These are phyloP conservation scores for Tachystola acroxantha DNA, from an alignment of 2,888 invertebrate species.

Conservation along the genomic window DNA sequence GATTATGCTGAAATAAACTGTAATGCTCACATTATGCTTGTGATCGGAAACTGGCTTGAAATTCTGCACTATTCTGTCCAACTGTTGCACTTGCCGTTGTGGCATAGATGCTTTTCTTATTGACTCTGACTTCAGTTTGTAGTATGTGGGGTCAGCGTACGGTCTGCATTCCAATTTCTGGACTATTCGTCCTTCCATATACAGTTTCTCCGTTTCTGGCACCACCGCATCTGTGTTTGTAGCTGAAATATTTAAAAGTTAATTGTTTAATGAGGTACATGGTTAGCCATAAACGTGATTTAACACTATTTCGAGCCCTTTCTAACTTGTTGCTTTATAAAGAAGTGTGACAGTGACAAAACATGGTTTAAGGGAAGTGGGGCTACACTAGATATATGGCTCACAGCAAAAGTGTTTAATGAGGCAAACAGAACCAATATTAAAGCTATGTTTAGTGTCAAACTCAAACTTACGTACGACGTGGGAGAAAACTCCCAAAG, in stretches of 20 bases:
- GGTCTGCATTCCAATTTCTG: constrained; percentile 97
- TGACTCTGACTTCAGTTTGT: constrained; percentile 92
- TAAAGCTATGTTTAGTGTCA: no score
- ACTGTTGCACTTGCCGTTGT: constrained; percentile 88
- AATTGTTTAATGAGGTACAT: no score
- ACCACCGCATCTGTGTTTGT: constrained; percentile 81
- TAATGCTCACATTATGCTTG: constrained; percentile 88
- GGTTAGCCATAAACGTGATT: no score
- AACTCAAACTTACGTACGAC: constrained; percentile 83
- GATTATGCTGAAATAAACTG: no score
- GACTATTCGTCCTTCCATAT: constrained; percentile 96
- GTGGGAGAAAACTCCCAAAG: constrained; percentile 95
- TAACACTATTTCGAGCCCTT: no score
- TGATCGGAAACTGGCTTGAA: constrained; percentile 97
- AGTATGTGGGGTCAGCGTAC: constrained; percentile 91
- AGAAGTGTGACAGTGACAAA: no score
- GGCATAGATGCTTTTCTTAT: constrained; percentile 93
- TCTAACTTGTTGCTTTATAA: no score
- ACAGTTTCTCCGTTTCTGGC: constrained; percentile 89
- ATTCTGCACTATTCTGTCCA: constrained; percentile 91
- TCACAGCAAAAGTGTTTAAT: no score
- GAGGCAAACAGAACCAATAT: no score
- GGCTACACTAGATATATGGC: no score
- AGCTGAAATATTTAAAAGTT: constrained; percentile 53
- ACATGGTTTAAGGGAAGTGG: no score